Conservation (phyloP, 2,113 vertebrate genomes). For the Trachemys scripta region DNA sequence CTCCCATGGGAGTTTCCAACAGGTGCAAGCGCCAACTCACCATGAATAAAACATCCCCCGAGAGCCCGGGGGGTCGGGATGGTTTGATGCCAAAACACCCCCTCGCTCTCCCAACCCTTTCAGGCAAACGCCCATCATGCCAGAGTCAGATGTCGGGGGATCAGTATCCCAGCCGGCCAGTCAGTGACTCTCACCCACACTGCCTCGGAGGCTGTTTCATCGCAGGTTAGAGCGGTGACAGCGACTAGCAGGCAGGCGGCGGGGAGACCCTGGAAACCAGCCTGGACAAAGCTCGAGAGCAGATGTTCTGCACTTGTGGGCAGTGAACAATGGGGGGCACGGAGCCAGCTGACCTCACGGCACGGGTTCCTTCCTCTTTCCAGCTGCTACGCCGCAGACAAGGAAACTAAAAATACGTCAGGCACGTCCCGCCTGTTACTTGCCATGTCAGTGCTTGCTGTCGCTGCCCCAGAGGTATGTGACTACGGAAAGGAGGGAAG, state of each 20-base stretch:
- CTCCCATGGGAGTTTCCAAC: neutral
- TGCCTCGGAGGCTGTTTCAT: neutral
- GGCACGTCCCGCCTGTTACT: neutral
- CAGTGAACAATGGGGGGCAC: neutral
- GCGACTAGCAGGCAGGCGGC: neutral
- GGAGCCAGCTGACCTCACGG: neutral
- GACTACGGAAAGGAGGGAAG: neutral
- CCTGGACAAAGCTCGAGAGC: neutral
- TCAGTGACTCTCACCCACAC: neutral
- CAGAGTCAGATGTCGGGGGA: neutral
- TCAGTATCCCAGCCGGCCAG: neutral
- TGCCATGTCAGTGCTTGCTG: neutral
- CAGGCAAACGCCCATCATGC: neutral
- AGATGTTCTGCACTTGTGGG: neutral
- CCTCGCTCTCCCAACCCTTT: neutral
- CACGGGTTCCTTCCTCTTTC: neutral
- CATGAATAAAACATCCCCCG: neutral
- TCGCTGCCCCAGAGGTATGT: neutral
- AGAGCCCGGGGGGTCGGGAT: neutral
- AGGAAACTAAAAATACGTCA: neutral
- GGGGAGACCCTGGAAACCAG: neutral
- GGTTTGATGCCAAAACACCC: neutral
- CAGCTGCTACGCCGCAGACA: neutral
- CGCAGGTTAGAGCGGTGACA: neutral
- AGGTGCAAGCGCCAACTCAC: neutral